A percentile compares a stretch with the other conserved stretches of the same genome.
Conservation (phyloP, 2,797 vertebrate genomes). For the Chelonia mydas region DNA sequence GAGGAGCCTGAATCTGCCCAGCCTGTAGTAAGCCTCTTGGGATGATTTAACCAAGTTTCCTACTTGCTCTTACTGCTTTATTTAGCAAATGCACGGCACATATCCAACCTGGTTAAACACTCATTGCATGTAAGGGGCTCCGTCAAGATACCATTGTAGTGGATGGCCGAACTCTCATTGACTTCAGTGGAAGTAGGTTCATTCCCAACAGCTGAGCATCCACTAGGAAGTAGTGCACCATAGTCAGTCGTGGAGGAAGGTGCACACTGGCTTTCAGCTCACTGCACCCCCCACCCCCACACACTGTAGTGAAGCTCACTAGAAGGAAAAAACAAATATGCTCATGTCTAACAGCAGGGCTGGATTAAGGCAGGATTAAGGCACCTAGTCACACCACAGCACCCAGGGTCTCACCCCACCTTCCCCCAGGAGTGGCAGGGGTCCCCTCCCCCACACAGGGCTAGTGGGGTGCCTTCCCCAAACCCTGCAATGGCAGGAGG, state of each 20-base stretch:
- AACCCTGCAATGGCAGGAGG: too few species aligned
- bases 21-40: slow-evolving; percentile 60
- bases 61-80: slow-evolving; percentile 18
- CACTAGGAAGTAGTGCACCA: neutral
- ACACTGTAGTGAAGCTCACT: neutral
- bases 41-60: slow-evolving; percentile 62
- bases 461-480: too few species aligned
- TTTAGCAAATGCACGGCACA: slow-evolving; percentile 33
- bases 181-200: neutral
- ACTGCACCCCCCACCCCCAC: neutral
- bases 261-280: slow-evolving; percentile 33
- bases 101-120: too few species aligned
- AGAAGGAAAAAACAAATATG: neutral
- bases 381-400: neutral
- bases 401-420: neutral
- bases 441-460: too few species aligned
- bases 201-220: neutral
- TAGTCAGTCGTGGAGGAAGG: slow-evolving; percentile 8
- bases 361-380: neutral
- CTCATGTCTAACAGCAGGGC: rapidly evolving
- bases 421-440: too few species aligned
- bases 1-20: slow-evolving; percentile 8
- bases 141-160: neutral
- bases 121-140: neutral
- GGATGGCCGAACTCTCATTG: neutral